Base-by-base conservation (phyloP, 1,140 invertebrate genomes). In the Cephus cinctus region DNA sequence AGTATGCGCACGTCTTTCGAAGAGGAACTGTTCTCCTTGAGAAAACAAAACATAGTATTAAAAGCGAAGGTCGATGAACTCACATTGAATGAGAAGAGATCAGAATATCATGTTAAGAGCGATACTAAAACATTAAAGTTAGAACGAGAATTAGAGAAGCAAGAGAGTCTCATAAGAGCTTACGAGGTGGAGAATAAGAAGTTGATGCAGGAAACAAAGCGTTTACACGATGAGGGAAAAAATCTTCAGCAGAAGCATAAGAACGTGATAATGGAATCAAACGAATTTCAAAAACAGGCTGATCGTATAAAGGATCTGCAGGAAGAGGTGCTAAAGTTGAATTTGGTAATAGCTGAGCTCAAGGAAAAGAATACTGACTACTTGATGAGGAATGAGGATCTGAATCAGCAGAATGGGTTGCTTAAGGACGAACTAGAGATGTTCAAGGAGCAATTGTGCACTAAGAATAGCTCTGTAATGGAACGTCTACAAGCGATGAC, bases 151-250 rank as follows among this genome's bases (percentile, higher is more conserved):
- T 3, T 75, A 4, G 68, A 75, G 25, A 67, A 69, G 4, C 67
- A 75, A 22, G 73, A 75, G 12, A 69, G 59, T 11, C 12, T 75
- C 4, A 69, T 73, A 12, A 60, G 54, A 5, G 63, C 67, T 22
- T 76, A 75, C 19, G 72, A 76, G 32, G 56, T 34, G 0, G 73
- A 77, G 16, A 76, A 76, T 25, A 77, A 73, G 18, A 68, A 69
- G 27, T 22, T 75, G 11, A 50, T 72, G 20, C 57, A 62, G 12
- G 71, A 76, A 23, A 61, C 45, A 0, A 75, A 76, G 35, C 51
- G 48, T 9, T 54, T 70, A 25, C 66, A 74, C 6, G 59, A 63
- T 2, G 73, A 77, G 39, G 46, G 69, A 23, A 73, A 66, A 30
- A 56, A 40, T 25, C 20, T 58, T 1, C 57, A 63, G 2, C 45